Evolutionary conservation across 2,797 vertebrate species (phyloP).

Genomic region (Cyprinella venusta): DNA sequence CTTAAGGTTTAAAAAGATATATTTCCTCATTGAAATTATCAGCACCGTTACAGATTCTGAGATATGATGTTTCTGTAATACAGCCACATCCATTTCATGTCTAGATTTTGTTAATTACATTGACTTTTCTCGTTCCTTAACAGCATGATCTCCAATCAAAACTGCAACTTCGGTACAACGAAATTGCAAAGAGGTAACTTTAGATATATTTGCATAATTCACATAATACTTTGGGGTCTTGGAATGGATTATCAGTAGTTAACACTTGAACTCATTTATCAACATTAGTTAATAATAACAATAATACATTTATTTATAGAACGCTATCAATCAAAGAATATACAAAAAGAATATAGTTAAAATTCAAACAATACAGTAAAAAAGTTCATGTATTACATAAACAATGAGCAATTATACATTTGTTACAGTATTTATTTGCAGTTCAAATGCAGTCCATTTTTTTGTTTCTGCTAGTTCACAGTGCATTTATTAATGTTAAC

Average conservation of each 20-base stretch:
- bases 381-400: too few species aligned
- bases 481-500: too few species aligned
- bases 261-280: neutral
- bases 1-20: neutral
- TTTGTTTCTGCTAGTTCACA: too few species aligned
- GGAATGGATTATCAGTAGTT: neutral
- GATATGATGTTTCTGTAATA: neutral
- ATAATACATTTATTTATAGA: too few species aligned
- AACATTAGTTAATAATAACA: neutral
- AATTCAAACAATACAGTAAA: too few species aligned
- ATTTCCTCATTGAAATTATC: neutral
- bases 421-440: neutral
- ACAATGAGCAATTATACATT: neutral
- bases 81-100: neutral
- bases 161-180: conserved; percentile 89
- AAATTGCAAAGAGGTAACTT: conserved; percentile 87
- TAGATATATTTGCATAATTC: conserved; percentile 39
- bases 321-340: too few species aligned
- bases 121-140: conserved; percentile 44
- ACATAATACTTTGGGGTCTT: neutral
- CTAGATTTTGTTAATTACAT: neutral
- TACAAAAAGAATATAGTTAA: too few species aligned
- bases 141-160: conserved; percentile 89
- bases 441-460: neutral
- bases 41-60: neutral